These are phyloP conservation scores for Aplodontia rufa DNA, from an alignment of 2,113 vertebrate genomes.

Conservation along the genomic window DNA sequence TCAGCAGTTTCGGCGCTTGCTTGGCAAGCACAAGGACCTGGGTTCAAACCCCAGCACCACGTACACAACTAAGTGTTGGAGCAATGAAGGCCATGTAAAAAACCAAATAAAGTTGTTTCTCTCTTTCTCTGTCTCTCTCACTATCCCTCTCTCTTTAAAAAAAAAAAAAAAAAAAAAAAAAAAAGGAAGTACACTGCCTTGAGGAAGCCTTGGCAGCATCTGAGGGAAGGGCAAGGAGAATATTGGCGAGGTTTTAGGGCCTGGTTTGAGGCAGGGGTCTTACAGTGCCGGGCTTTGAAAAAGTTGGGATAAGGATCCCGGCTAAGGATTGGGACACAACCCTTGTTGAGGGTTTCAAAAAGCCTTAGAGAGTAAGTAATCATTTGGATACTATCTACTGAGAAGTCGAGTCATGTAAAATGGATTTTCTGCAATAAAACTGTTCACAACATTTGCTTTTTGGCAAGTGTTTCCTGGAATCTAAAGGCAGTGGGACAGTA, in stretches of 20 bases:
- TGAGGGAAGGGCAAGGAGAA: background rate
- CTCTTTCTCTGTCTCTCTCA: too few relatives aligned
- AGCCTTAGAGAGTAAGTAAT: background rate
- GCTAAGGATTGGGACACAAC: background rate
- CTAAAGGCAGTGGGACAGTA: background rate
- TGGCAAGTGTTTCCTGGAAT: background rate
- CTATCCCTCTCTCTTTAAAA: too few relatives aligned
- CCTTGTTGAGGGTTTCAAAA: background rate
- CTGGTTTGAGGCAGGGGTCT: background rate
- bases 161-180: too few relatives aligned
- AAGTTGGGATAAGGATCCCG: background rate
- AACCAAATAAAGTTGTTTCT: too few relatives aligned
- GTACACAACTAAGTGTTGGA: too few relatives aligned
- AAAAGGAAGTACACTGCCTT: background rate
- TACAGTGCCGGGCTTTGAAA: background rate
- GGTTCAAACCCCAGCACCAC: too few relatives aligned
- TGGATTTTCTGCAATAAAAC: background rate
- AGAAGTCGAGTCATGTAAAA: background rate
- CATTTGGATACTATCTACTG: background rate
- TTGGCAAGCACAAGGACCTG: too few relatives aligned
- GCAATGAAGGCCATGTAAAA: too few relatives aligned
- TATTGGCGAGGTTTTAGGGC: background rate
- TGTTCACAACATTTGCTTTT: background rate
- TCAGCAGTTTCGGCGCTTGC: too few relatives aligned
- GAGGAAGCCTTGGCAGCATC: background rate